Base-by-base conservation (phyloP, 2,797 vertebrate species). In the Rhodeus uyekii region DNA sequence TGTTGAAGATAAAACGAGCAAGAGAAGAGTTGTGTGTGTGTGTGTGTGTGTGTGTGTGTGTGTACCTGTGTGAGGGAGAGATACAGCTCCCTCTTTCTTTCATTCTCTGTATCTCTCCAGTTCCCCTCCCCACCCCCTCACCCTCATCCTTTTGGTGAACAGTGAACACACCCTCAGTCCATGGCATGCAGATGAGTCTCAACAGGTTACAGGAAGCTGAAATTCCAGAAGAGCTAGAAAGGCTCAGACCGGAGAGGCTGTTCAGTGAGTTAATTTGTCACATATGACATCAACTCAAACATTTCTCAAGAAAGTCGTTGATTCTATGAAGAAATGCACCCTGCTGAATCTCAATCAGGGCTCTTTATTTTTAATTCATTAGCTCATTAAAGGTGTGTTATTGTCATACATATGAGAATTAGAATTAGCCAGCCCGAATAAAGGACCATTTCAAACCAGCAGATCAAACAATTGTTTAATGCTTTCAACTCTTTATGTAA, bases 171-270 rank as follows among this genome's bases (percentile, higher is more conserved):
- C 87, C 86, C 86, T 58, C 85, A 68, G 85, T 83, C 83, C 50
- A 22, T 86, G 89, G 89, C 83, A 88, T 84, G 87, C 83, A 88
- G 89, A 90, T 89, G 86, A 89, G 89, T 90, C 89, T 91, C 83
- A 89, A 90, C 90, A 90, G 87, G 90, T 90, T 86, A 89, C 87
- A 88, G 89, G 88, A 90, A 89, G 88, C 86, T 83, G 80, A 87
- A 84, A 89, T 89, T 88, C 86, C 87, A 89, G 84, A 86, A 83
- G 80, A 83, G 80, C 83, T 82, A 73, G 73, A 86, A 85, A 77
- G 76, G 44, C 81, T 61, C 78, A 75, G 82, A 81, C 79, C 50
- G 67, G 78, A 80, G 71, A 76, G 77, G 39, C 82, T 46, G 46
- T 27, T 81, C 64, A 24, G 9, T 42, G 48, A 74, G 38, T 50